Percentiles rank a stretch among this genome's conserved stretches.
These are phyloP conservation scores for Australoheros facetus DNA, from an alignment of 2,797 vertebrate genomes.

Conservation along the genomic window DNA sequence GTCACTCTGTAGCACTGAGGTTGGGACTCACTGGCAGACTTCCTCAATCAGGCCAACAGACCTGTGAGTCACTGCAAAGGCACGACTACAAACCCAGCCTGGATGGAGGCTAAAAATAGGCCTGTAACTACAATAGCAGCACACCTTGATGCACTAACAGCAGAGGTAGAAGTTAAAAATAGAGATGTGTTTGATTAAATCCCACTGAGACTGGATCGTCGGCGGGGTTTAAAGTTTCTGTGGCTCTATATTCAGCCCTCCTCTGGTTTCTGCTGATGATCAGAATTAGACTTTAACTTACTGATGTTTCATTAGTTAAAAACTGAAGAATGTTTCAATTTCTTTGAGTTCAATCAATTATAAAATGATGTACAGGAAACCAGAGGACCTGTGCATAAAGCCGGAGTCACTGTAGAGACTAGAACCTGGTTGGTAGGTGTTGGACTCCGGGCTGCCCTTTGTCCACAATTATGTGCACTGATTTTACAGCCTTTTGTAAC, in stretches of 20 bases:
- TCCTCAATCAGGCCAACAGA: constrained; percentile 67
- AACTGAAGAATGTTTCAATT: no score
- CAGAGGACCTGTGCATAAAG: no score
- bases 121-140: background rate
- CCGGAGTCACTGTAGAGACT: background rate
- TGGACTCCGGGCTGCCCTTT: background rate
- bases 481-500: background rate
- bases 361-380: no score
- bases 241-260: background rate
- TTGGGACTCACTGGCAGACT: constrained; percentile 64
- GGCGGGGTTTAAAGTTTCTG: background rate
- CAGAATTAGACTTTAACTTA: no score
- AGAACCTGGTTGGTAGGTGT: background rate
- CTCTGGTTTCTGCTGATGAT: no score
- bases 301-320: no score
- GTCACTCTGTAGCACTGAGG: constrained; percentile 33
- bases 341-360: no score
- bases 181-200: constrained; percentile 25
- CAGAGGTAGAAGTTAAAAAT: constrained; percentile 39
- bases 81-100: background rate
- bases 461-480: background rate
- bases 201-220: background rate
- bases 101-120: constrained; percentile 54
- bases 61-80: constrained; percentile 42
- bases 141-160: background rate